A percentile compares a stretch with the other conserved stretches of the same genome.
Evolutionary conservation across 2,888 invertebrate genomes (phyloP).

Genomic region (Melinaea marsaeus): DNA sequence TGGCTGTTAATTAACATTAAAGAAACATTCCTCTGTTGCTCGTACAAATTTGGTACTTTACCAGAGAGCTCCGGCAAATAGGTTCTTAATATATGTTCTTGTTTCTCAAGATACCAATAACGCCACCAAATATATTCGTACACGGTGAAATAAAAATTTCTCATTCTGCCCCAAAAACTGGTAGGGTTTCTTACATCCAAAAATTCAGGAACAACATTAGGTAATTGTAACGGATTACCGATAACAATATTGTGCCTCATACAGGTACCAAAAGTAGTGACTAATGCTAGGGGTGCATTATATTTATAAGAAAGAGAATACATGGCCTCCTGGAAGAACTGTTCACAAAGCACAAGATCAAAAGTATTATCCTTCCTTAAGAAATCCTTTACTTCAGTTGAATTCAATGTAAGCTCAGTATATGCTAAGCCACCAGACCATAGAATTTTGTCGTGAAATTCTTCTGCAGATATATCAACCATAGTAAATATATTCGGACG

Average conservation of each 20-base stretch:
- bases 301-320: constrained; percentile 67
- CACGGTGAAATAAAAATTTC: constrained; percentile 65
- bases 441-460: constrained; percentile 55
- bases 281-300: constrained; percentile 57
- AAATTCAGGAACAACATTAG: constrained; percentile 60
- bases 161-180: constrained; percentile 70
- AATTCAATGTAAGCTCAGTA: constrained; percentile 57
- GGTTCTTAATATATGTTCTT: constrained; percentile 56
- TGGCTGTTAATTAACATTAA: constrained; percentile 72
- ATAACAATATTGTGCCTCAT: constrained; percentile 61
- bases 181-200: constrained; percentile 64
- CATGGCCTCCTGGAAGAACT: constrained; percentile 69
- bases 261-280: constrained; percentile 65
- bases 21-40: constrained; percentile 60
- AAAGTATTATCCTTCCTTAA: constrained; percentile 54
- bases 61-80: constrained; percentile 55
- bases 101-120: constrained; percentile 57
- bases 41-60: constrained; percentile 59
- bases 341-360: constrained; percentile 70
- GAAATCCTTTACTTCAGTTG: constrained; percentile 50
- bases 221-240: constrained; percentile 63
- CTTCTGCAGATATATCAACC: constrained; percentile 55
- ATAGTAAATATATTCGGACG: constrained; percentile 66
- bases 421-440: constrained; percentile 58
- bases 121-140: constrained; percentile 66